Base-by-base conservation (phyloP, 2,888 invertebrate species). In the Iphiclides podalirius region DNA sequence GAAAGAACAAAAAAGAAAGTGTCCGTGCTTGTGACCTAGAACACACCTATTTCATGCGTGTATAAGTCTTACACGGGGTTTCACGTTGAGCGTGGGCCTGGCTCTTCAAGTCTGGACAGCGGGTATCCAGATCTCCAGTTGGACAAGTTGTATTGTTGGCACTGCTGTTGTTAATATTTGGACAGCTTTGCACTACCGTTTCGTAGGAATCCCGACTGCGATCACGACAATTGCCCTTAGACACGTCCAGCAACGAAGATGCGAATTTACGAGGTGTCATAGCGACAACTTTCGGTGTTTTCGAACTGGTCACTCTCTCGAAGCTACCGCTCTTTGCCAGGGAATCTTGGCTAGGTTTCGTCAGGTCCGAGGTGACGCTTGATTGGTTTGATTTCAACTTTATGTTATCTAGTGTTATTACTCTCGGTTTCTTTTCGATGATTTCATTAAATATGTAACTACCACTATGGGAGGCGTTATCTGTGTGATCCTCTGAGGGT, bases 31-130 rank as follows among this genome's bases (percentile, higher is more conserved):
- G 63, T 58, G 70, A 66, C 59, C 74, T 78, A 72, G 65, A 75
- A 83, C 83, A 83, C 81, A 83, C 83, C 83, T 83, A 83, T 82
- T 68, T 79, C 83, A 83, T 84, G 85, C 85, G 73, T 75, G 74
- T 61, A 69, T 61, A 61, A 53, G 70, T 71, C 85, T 85, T 84
- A 84, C 84, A 60, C 70, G 74, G 53, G 61, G 61, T 53, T 57
- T 39, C 53, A 52, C 42, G 57, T 57, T 56, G 51, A 44, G 47
- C 55, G 47, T 26, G 40, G 53, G 35, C 41, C 50, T 49, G 47
- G 45, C 14, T 26, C 23, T 39, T 11, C 17, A 36, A 42, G 41
- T 53, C 38, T 59, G 59, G 38, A 53, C 50, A 66, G 59, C 65
- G 66, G 64, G 63, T 63, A 61, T 53, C 23, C 9, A 17, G 15